Conservation (phyloP, 2,113 vertebrate genomes). For the Macquaria ambigua region DNA sequence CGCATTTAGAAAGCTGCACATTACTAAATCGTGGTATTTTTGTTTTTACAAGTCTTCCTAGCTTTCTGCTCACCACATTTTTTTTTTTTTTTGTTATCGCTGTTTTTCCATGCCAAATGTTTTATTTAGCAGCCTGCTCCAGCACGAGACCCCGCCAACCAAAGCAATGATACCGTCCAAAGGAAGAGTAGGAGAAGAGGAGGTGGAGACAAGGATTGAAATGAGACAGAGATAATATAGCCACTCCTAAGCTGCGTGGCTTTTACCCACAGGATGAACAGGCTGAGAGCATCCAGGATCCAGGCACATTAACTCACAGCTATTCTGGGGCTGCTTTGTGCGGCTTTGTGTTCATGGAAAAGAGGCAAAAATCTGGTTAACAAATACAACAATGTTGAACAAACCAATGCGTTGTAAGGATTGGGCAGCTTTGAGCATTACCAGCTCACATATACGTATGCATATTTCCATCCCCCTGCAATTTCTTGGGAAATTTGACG, state of each 20-base stretch:
- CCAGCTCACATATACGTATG: conserved; percentile 38
- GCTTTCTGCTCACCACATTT: conserved; percentile 45
- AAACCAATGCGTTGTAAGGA: conserved; percentile 55
- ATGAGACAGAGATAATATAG: conserved; percentile 55
- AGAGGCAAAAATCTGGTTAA: conserved; percentile 72
- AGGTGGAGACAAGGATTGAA: conserved; percentile 43
- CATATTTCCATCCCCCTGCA: conserved; percentile 57
- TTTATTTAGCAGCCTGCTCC: conserved; percentile 76
- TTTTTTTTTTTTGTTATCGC: conserved; percentile 51
- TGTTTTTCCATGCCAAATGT: conserved; percentile 71
- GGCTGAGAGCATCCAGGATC: conserved; percentile 61
- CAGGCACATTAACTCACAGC: conserved; percentile 74
- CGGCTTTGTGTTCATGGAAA: conserved; percentile 75
- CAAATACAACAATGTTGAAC: conserved; percentile 59
- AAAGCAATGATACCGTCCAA: conserved; percentile 62
- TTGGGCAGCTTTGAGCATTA: conserved; percentile 55
- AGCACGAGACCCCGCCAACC: conserved; percentile 55
- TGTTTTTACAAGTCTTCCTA: conserved; percentile 72
- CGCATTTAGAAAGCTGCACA: conserved; percentile 65
- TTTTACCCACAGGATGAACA: conserved; percentile 68
- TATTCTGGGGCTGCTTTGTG: conserved; percentile 77
- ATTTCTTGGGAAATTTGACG: conserved; percentile 73
- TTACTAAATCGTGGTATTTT: conserved; percentile 74
- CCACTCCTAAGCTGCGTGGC: conserved; percentile 56
- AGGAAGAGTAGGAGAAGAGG: conserved; percentile 44